Percentiles rank a stretch among this genome's conserved stretches.
These are phyloP conservation scores for Hippotragus niger DNA, from an alignment of 2,113 vertebrate species.

Conservation along the genomic window DNA sequence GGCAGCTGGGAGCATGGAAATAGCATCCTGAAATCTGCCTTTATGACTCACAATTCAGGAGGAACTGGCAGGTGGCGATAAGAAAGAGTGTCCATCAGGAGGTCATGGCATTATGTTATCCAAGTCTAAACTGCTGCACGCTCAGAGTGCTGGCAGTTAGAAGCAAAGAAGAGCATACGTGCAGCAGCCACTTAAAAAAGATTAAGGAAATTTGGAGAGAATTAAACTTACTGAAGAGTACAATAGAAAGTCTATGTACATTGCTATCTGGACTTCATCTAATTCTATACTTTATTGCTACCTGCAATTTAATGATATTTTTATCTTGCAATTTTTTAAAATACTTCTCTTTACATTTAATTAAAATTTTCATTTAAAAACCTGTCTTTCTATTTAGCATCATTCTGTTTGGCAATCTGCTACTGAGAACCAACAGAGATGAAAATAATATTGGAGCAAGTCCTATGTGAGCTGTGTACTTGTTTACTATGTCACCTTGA, in stretches of 20 bases:
- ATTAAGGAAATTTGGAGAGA: not conserved
- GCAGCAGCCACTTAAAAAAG: not conserved
- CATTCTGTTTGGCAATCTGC: not conserved
- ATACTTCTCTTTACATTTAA: not conserved
- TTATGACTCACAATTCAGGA: not conserved
- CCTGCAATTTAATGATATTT: not conserved
- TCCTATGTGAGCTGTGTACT: not conserved
- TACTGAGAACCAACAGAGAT: not conserved
- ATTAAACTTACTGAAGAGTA: not conserved
- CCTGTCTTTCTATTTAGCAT: not conserved
- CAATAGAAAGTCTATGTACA: fast-evolving
- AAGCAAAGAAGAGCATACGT: not conserved
- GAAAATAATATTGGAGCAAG: not conserved
- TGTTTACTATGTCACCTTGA: not conserved
- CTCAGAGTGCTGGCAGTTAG: not conserved
- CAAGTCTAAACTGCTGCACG: not conserved
- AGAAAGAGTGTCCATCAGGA: not conserved
- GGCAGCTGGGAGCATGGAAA: not conserved
- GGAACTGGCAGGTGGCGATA: not conserved
- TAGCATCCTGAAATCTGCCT: not conserved
- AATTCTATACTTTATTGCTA: not conserved
- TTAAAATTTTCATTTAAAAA: not conserved
- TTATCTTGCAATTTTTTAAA: not conserved
- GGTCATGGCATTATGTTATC: no score
- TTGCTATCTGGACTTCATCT: not conserved